A percentile compares a stretch with the other conserved stretches of the same genome.
These are phyloP conservation scores for Fragum fragum DNA, from an alignment of 2,888 invertebrate genomes.

Conservation along the genomic window DNA sequence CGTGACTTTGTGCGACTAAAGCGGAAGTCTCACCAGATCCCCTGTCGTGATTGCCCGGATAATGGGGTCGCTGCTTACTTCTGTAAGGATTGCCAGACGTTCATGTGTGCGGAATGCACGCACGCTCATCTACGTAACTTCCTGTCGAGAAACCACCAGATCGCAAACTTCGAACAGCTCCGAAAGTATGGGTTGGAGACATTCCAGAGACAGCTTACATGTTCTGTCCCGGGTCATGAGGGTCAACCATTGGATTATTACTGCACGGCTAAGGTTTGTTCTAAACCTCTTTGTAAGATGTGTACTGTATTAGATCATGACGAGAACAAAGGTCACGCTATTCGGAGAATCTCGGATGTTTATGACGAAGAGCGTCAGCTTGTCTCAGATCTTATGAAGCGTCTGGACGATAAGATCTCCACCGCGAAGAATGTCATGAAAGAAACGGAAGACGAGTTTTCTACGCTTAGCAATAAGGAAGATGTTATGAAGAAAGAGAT, in stretches of 20 bases:
- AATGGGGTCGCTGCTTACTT: slow-evolving; percentile 63
- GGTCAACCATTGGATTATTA: slow-evolving; percentile 64
- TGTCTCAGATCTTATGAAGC: slow-evolving; percentile 66
- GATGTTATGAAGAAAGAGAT: slow-evolving; percentile 65
- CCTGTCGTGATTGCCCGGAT: slow-evolving; percentile 71
- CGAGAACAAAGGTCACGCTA: slow-evolving; percentile 63
- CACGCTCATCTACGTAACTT: slow-evolving; percentile 73
- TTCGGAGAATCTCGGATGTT: slow-evolving; percentile 63
- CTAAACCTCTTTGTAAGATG: slow-evolving; percentile 68
- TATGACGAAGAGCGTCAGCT: slow-evolving; percentile 66
- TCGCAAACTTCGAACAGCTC: slow-evolving; percentile 68
- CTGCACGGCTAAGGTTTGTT: slow-evolving; percentile 67
- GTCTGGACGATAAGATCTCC: slow-evolving; percentile 68
- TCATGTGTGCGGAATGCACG: slow-evolving; percentile 72
- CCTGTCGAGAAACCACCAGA: slow-evolving; percentile 70
- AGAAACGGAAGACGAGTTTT: slow-evolving; percentile 69
- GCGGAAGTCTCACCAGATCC: slow-evolving; percentile 67
- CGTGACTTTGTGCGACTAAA: slow-evolving; percentile 71
- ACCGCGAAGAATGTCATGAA: slow-evolving; percentile 69
- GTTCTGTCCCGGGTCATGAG: slow-evolving; percentile 66
- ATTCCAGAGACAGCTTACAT: slow-evolving; percentile 66
- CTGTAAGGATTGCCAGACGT: slow-evolving; percentile 72
- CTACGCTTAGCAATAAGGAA: slow-evolving; percentile 62
- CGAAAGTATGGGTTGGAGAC: slow-evolving; percentile 71
- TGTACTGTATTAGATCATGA: slow-evolving; percentile 69